A percentile compares a stretch with the other conserved stretches of the same genome.
Evolutionary conservation across 2,888 invertebrate genomes (phyloP).

Genomic region (Spodoptera littoralis): DNA sequence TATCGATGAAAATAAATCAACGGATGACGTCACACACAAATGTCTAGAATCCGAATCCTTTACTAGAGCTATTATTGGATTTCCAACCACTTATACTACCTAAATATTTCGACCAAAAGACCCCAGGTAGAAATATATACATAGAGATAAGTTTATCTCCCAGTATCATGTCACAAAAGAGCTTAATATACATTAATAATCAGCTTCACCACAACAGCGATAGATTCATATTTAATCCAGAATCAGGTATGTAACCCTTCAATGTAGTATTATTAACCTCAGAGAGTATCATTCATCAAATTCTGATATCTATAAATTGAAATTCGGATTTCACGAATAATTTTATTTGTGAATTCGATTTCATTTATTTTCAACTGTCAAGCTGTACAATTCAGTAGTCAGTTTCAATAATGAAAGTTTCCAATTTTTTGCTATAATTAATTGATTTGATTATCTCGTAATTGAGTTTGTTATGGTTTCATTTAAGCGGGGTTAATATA

Average conservation of each 20-base stretch:
- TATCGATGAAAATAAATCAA: too few species aligned
- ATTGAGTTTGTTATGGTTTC: too few species aligned
- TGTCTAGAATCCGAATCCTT: too few species aligned
- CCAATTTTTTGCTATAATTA: too few species aligned
- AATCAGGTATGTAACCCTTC: too few species aligned
- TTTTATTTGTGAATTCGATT: conserved; percentile 20
- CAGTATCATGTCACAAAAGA: not conserved
- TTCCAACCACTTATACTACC: too few species aligned
- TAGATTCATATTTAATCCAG: conserved; percentile 13
- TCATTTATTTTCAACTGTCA: conserved; percentile 41
- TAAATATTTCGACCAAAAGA: too few species aligned
- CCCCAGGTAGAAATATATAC: too few species aligned
- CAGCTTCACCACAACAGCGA: conserved; percentile 4
- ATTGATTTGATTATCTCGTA: too few species aligned
- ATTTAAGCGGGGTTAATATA: too few species aligned
- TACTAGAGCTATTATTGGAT: too few species aligned
- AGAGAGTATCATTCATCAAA: conserved; percentile 28
- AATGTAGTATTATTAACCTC: conserved; percentile 20
- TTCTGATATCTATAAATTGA: conserved; percentile 28
- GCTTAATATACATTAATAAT: conserved; percentile 21
- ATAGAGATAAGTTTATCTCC: not conserved
- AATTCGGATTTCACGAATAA: conserved; percentile 14
- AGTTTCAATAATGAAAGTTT: not conserved
- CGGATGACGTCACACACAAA: too few species aligned
- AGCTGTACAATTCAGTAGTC: not conserved